phyloP scores from a whole-genome alignment of 2,113 vertebrate genomes.

The Saccopteryx bilineata region DNA sequence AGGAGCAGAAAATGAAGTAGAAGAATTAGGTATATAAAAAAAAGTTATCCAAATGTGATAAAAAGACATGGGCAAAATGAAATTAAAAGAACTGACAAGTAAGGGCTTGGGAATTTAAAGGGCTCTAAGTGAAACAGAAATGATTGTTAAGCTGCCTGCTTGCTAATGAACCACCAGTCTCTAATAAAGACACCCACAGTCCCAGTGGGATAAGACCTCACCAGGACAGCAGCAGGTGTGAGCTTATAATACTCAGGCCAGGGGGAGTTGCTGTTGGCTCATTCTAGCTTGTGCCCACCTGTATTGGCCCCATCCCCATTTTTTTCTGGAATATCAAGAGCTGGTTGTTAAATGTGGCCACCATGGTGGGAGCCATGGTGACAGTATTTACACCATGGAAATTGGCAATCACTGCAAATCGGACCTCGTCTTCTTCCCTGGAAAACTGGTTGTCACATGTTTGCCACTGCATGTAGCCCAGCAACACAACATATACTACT shows the following conservation, averaged over 20 bases:
- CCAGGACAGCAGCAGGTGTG: too few species aligned
- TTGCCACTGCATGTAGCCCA: neutral
- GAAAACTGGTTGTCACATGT: neutral
- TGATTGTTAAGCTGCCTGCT: neutral
- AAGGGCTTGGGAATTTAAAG: neutral
- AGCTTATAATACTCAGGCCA: accelerated
- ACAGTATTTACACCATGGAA: neutral
- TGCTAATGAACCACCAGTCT: neutral
- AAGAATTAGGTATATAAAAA: neutral
- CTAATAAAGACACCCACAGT: neutral
- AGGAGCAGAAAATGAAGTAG: neutral
- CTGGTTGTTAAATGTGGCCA: neutral
- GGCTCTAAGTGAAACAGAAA: neutral
- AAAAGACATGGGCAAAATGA: neutral
- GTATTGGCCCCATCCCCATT: neutral
- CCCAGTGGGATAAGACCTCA: neutral
- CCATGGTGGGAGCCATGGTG: neutral
- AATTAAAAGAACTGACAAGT: neutral
- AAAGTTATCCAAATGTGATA: neutral
- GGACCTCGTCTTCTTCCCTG: neutral
- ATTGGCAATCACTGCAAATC: neutral
- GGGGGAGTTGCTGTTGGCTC: too few species aligned
- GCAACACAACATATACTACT: neutral
- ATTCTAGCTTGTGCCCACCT: neutral
- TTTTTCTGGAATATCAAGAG: neutral